These are phyloP conservation scores for Rhyacophila evoluta DNA, from an alignment of 2,888 invertebrate genomes.

Conservation along the genomic window DNA sequence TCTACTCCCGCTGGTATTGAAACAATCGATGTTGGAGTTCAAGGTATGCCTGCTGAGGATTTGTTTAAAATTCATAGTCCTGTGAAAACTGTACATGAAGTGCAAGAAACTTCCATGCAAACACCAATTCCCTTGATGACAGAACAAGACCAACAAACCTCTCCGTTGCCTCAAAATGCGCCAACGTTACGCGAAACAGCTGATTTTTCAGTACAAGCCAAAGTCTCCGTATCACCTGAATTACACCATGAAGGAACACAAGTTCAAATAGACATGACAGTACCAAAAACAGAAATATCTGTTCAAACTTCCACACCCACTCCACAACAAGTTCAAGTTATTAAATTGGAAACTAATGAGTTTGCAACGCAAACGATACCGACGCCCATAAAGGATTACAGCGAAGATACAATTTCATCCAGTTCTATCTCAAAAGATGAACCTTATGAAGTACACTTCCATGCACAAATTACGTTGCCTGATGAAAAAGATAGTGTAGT, in stretches of 20 bases:
- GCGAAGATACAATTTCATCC: conserved; percentile 61
- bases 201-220: conserved; percentile 60
- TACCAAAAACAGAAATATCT: conserved; percentile 57
- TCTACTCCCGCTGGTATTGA: conserved; percentile 60
- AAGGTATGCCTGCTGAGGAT: conserved; percentile 63
- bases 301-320: conserved; percentile 57
- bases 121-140: conserved; percentile 58
- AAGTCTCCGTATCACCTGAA: conserved; percentile 50
- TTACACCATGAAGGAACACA: conserved; percentile 46
- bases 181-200: conserved; percentile 45
- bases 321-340: conserved; percentile 39
- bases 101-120: conserved; percentile 62
- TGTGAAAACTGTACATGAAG: conserved; percentile 57
- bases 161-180: conserved; percentile 33
- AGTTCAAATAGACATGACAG: conserved; percentile 50
- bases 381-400: conserved; percentile 68
- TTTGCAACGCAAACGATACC: conserved; percentile 72
- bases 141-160: conserved; percentile 56
- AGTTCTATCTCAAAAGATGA: conserved; percentile 66
- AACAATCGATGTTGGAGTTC: conserved; percentile 61
- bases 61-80: conserved; percentile 50
- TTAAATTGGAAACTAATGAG: conserved; percentile 60
- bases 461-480: conserved; percentile 72
- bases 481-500: conserved; percentile 58
- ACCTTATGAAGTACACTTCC: conserved; percentile 73